phyloP scores from a whole-genome alignment of 2,113 vertebrate species.

The Perognathus longimembris region DNA sequence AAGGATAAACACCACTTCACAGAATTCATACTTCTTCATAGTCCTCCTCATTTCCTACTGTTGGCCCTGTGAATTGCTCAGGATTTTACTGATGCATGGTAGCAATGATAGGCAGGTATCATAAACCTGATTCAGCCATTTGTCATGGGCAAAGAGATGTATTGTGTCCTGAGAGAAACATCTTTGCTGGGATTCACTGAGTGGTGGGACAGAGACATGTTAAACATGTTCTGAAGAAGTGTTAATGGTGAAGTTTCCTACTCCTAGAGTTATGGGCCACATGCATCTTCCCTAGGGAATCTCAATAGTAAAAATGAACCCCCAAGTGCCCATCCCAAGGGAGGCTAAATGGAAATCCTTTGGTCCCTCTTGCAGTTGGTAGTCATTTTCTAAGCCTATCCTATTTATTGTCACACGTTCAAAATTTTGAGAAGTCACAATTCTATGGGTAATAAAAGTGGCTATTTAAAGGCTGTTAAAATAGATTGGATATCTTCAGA shows the following conservation, averaged over 20 bases:
- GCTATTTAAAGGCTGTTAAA: constrained; percentile 14
- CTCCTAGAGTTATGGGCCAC: background rate
- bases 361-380: constrained; percentile 44
- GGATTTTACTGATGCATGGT: constrained; percentile 36
- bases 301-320: background rate
- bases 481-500: background rate
- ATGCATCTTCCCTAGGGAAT: background rate
- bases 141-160: background rate
- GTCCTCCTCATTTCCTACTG: background rate
- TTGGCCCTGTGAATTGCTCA: background rate
- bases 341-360: constrained; percentile 54
- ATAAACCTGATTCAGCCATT: background rate
- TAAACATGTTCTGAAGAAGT: background rate
- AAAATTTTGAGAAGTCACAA: constrained; percentile 53
- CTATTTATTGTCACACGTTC: constrained; percentile 65
- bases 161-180: background rate
- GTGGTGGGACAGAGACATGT: background rate
- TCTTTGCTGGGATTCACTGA: background rate
- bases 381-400: constrained; percentile 43
- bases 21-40: background rate
- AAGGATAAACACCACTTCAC: background rate
- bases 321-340: background rate
- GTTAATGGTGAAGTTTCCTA: background rate
- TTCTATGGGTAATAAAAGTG: constrained; percentile 18
- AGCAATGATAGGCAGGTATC: background rate